Evolutionary conservation across 2,797 vertebrate species (phyloP).

Genomic region (Pyrocephalus nanus): DNA sequence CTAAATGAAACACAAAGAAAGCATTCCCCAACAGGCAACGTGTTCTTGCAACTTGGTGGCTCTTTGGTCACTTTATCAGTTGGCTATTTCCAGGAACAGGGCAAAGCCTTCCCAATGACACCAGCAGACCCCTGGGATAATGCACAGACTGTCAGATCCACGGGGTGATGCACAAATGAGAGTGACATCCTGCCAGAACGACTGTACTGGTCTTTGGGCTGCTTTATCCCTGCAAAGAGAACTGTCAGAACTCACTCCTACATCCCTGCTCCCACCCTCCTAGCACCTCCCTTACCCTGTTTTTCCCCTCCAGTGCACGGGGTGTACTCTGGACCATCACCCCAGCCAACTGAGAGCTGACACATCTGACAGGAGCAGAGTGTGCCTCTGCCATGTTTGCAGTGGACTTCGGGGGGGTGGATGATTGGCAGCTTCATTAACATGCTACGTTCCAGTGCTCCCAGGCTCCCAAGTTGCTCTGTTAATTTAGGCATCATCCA

Average conservation of each 20-base stretch:
- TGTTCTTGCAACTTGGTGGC: background rate
- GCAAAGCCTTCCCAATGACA: background rate
- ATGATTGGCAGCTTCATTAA: background rate
- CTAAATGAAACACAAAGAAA: background rate
- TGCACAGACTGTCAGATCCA: rapidly evolving
- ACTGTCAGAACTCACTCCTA: background rate
- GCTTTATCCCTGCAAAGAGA: background rate
- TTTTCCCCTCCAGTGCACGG: rapidly evolving
- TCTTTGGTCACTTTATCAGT: background rate
- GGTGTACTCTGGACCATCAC: background rate
- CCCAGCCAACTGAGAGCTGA: background rate
- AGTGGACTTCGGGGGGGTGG: background rate
- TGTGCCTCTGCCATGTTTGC: background rate
- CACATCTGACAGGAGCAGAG: background rate
- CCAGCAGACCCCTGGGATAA: background rate
- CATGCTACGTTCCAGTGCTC: background rate
- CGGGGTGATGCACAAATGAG: background rate
- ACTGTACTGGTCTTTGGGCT: background rate
- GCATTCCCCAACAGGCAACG: rapidly evolving
- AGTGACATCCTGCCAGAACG: background rate
- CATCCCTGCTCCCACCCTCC: background rate
- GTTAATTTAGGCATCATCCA: background rate
- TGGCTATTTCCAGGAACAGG: background rate
- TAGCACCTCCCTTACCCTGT: rapidly evolving
- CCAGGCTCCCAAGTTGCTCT: background rate